Evolutionary conservation across 2,113 vertebrate genomes (phyloP).

Genomic region (Phyllostomus discolor): DNA sequence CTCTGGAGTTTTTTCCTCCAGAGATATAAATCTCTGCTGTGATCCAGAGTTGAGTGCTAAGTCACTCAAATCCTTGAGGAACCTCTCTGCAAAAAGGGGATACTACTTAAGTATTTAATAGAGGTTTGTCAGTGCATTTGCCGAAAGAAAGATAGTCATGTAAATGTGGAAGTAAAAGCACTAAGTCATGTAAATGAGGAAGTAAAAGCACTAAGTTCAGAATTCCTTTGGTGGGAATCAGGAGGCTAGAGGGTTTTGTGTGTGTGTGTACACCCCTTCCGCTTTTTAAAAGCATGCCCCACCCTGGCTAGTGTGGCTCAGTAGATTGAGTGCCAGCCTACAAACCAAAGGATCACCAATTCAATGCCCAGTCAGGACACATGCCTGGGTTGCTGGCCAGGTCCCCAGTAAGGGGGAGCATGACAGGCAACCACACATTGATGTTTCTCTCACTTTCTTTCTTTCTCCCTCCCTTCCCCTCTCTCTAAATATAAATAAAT

Average conservation of each 20-base stretch:
- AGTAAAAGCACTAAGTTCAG: conserved; percentile 6
- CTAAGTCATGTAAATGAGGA: too few species aligned
- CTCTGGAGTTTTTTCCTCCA: neutral
- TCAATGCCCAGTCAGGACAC: too few species aligned
- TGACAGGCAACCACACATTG: too few species aligned
- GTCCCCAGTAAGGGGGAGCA: too few species aligned
- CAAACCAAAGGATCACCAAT: too few species aligned
- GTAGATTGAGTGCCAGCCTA: too few species aligned
- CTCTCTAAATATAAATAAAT: too few species aligned
- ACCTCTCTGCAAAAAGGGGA: neutral
- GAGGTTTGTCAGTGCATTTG: neutral
- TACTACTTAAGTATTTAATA: neutral
- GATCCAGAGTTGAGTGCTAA: neutral
- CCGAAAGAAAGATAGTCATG: neutral
- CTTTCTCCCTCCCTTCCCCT: too few species aligned
- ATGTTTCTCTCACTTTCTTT: too few species aligned
- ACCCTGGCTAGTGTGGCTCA: neutral
- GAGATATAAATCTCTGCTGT: neutral
- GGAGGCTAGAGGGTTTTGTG: neutral
- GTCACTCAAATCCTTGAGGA: neutral
- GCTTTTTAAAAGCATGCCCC: neutral
- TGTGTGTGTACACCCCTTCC: neutral
- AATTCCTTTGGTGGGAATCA: conserved; percentile 9
- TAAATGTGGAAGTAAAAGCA: neutral
- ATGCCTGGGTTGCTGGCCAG: too few species aligned